Percentiles rank a stretch among this genome's conserved stretches.
phyloP scores from a whole-genome alignment of 2,888 invertebrate genomes.

The Phrixothrix hirtus region DNA sequence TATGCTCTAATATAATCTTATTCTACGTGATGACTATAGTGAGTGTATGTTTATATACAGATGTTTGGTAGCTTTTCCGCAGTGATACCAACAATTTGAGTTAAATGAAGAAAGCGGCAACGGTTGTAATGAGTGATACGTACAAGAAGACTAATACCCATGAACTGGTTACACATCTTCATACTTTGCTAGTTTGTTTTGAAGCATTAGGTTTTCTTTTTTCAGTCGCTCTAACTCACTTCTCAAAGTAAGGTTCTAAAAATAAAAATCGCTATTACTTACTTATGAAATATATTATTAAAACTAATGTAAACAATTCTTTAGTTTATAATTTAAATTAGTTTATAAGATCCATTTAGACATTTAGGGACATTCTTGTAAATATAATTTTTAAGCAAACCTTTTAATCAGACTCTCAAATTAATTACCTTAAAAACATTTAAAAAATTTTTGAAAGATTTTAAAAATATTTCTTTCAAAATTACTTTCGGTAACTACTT shows the following conservation, averaged over 20 bases:
- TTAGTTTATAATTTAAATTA: too few relatives aligned
- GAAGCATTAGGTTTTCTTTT: slow-evolving; percentile 87
- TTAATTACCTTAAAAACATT: too few relatives aligned
- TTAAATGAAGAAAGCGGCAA: slow-evolving; percentile 36
- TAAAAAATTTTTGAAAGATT: too few relatives aligned
- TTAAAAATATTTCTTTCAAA: too few relatives aligned
- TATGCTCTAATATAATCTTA: slow-evolving; percentile 44
- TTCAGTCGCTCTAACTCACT: slow-evolving; percentile 89
- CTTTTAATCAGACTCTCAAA: too few relatives aligned
- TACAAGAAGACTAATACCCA: slow-evolving; percentile 38
- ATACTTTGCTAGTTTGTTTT: slow-evolving; percentile 87
- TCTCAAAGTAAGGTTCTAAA: slow-evolving; percentile 84
- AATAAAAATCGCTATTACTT: slow-evolving; percentile 36
- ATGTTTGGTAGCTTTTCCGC: slow-evolving; percentile 53
- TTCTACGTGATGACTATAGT: slow-evolving; percentile 57
- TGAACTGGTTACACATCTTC: slow-evolving; percentile 70
- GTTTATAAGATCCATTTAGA: too few relatives aligned
- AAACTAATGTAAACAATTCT: too few relatives aligned
- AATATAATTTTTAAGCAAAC: too few relatives aligned
- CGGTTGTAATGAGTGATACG: slow-evolving; percentile 39
- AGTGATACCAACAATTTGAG: slow-evolving; percentile 45
- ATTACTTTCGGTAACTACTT: too few relatives aligned
- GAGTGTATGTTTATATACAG: slow-evolving; percentile 56
- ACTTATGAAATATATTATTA: neutral
- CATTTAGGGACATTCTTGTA: too few relatives aligned